Percentiles rank a stretch among this genome's conserved stretches.
Conservation (phyloP, 1,140 invertebrate genomes). For the Brachionus manjavacas region DNA sequence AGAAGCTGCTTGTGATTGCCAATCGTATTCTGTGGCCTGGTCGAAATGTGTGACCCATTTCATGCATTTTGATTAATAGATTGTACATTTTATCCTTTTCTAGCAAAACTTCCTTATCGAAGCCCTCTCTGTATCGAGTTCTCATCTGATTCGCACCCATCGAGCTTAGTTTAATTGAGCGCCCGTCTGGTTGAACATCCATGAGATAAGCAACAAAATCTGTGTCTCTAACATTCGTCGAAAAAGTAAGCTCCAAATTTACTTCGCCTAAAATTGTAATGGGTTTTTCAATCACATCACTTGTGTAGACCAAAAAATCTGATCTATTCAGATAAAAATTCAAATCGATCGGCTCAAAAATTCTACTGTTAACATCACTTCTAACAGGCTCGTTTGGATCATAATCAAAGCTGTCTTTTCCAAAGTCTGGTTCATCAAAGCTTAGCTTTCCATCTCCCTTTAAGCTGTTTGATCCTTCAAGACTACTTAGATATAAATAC, state of each 20-base stretch:
- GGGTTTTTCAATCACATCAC: neutral
- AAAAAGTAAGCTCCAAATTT: neutral
- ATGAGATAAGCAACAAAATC: conserved; percentile 10
- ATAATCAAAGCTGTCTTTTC: neutral
- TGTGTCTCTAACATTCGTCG: neutral
- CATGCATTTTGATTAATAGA: conserved; percentile 1
- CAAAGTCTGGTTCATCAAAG: neutral
- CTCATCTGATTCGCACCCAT: neutral
- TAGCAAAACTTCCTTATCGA: conserved; percentile 26
- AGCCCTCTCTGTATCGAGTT: conserved; percentile 28
- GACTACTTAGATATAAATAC: neutral
- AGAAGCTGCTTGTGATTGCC: conserved; percentile 33
- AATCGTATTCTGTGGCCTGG: neutral
- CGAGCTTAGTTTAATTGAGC: conserved; percentile 32
- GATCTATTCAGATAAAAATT: conserved; percentile 2
- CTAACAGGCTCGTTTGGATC: conserved; percentile 16
- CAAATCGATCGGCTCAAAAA: neutral
- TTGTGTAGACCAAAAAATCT: conserved; percentile 10
- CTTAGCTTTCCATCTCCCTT: neutral
- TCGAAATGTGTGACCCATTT: conserved; percentile 33
- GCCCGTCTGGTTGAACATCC: neutral
- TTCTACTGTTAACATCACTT: neutral
- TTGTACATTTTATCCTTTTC: neutral
- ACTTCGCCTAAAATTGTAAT: conserved; percentile 7
- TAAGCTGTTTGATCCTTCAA: neutral